A percentile compares a stretch with the other conserved stretches of the same genome.
Conservation (phyloP, 2,113 vertebrate genomes). For the Tylochromis polylepis region DNA sequence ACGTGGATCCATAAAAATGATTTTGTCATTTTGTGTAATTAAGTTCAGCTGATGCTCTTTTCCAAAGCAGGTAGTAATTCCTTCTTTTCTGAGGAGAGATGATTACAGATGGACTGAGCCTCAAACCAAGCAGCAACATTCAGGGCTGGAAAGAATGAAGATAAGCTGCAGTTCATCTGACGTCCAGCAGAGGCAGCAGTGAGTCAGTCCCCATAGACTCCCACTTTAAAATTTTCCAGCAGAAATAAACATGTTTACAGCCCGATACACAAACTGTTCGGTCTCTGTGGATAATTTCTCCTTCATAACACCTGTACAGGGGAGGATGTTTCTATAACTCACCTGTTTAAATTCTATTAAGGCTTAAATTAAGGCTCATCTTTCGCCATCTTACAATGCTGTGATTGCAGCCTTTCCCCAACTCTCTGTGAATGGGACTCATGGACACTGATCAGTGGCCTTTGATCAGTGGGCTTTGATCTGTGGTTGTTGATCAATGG, state of each 20-base stretch:
- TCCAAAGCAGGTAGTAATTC: background rate
- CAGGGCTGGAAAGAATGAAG: background rate
- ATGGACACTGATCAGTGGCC: too few relatives aligned
- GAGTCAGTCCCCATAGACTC: background rate
- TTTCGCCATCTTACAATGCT: too few relatives aligned
- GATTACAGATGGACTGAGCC: background rate
- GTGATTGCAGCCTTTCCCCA: too few relatives aligned
- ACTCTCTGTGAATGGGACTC: too few relatives aligned
- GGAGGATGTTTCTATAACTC: background rate
- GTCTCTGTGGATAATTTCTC: background rate
- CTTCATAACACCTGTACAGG: background rate
- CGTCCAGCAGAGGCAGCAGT: background rate
- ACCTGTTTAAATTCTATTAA: background rate
- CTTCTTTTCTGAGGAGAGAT: background rate
- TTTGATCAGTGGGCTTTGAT: too few relatives aligned
- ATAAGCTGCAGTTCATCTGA: background rate
- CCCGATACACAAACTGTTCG: background rate
- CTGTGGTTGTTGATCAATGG: too few relatives aligned
- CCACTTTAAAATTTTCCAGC: rapidly evolving
- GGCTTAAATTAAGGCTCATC: too few relatives aligned
- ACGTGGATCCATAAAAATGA: background rate
- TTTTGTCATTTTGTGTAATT: background rate
- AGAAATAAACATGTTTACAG: background rate
- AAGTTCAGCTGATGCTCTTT: background rate
- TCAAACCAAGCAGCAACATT: background rate